Base-by-base conservation (phyloP, 2,888 invertebrate species). In the Acanthosepion lycidas region DNA sequence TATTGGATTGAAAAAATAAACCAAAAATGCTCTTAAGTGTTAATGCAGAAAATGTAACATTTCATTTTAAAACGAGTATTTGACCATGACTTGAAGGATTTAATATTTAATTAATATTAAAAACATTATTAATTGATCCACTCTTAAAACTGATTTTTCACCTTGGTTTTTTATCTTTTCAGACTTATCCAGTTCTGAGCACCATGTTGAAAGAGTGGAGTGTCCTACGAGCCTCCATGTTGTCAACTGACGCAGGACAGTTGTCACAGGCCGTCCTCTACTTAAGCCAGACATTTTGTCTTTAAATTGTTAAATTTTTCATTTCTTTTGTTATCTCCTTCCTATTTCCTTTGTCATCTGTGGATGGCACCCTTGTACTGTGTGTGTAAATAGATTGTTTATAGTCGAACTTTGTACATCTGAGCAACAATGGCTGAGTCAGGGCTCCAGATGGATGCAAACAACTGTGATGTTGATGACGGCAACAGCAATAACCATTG, bases 391-490 rank as follows among this genome's bases (percentile, higher is more conserved):
- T 78, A 78, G 78, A 78, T 78, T 78, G 78, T 78, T n/a, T n/a
- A 78, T 78, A 78, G 78, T n/a, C 23, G 78, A 78, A 78, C 78
- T 78, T 78, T 78, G 33, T 15, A 78, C 78, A n/a, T 78, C 78
- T 93, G 49, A 48, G 49, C 51, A 18, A 48, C 51, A 48, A 93
- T 93, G 93, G 93, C 93, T n/a, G 93, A 93, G n/a, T 93, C 93
- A 18, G 53, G 93, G 28, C 49, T 93, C 28, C 6, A 53, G n/a
- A 93, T 93, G n/a, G 53, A 53, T 8, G 49, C 93, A 42, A 93
- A n/a, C n/a, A 53, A 93, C 93, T 93, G 93, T 51, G 93, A 93
- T 93, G 93, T 93, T 15, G 93, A 93, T 12, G n/a, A 93, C 53
- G n/a, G 33, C 49, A 93, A 93, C 49, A 49, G 93, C 53, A 93